Base-by-base conservation (phyloP, 64 coral and sea anemone genomes). In the Montipora sp. region DNA sequence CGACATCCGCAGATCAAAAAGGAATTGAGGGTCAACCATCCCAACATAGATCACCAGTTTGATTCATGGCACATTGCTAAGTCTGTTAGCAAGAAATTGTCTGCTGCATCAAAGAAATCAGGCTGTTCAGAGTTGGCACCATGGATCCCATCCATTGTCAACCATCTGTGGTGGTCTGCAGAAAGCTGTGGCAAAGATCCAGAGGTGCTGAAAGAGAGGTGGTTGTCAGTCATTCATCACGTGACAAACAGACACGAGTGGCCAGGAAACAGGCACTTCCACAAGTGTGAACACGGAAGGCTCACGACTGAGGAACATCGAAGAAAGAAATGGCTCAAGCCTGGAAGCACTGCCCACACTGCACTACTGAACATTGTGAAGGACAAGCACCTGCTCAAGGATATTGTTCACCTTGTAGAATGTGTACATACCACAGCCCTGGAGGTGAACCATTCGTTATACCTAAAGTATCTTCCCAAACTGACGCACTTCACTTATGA, bases 61-160 rank as follows among this genome's bases (percentile, higher is more conserved):
- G 92, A 94, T 51, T 75, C 83, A 6, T 94, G 92, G 92, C 92
- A 94, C 24, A 8, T 94, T 36, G 92, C 86, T 11, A 94, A 89
- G 77, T 67, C 75, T 49, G 69, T 94, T 6, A 94, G 75, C 9
- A 94, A 94, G 45, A 92, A 92, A 47, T 51, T 92, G 43, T 79
- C 73, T 43, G 80, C 70, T 78, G 80, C 70, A 73, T 74, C 90
- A 50, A 86, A 85, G 60, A 84, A 72, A 60, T 78, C 83, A 58
- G 81, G 73, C 24, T 83, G 79, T 48, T 47, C 66, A 1, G 80
- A 76, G 19, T 51, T 92, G 44, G n/a, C 71, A 49, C 36, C 81
- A 45, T 92, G 90, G 80, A 92, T 77, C 76, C 12, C 50, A 8
- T 83, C 78, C 16, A 92, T 92, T n/a, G 11, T 59, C 8, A 92